Evolutionary conservation across 2,888 invertebrate species (phyloP), one percentile per base, ranked within the genome.

Genomic region (Hirtodrosophila histrioides): DNA sequence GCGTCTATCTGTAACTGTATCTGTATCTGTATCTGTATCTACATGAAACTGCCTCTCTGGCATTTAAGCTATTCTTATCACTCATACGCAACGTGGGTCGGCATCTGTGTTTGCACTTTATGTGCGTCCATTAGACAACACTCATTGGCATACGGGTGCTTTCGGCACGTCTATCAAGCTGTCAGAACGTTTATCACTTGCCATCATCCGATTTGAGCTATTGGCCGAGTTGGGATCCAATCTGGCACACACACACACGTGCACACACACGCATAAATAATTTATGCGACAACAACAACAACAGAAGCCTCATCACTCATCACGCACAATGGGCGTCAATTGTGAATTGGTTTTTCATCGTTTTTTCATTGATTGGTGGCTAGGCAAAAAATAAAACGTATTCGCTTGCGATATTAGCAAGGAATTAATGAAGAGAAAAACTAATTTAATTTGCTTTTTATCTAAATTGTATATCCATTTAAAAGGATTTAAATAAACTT

Each of bases 151-250:
- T 68, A 64, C 63, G 71, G 65, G 71, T 40, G 54, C 64, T 68
- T 62, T 67, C 65, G 56, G 65, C 74, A 62, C 77, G 74, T 76
- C 67, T 65, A 71, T 75, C 78, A 71, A 75, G 50, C 69, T 78
- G 78, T 75, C 78, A 74, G 68, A 71, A 51, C 75, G 78, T 77
- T 78, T 78, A 78, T 78, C 77, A 78, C 77, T 61, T 54, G 71
- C 66, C 53, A 75, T 75, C 74, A 74, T 64, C 66, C 68, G 66
- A 70, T 71, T 75, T 76, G 75, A 76, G 73, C 73, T 66, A 75
- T 72, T 63, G 73, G 45, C 57, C 55, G 54, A 50, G 48, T 39
- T 55, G 65, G 56, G 58, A 68, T 60, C 51, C 41, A 57, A 70
- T 70, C 65, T 51, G 46, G 31, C 12, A 55, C 64, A 64, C 46